Evolutionary conservation across 1,140 invertebrate genomes (phyloP).

Genomic region (Steinernema khuongi): DNA sequence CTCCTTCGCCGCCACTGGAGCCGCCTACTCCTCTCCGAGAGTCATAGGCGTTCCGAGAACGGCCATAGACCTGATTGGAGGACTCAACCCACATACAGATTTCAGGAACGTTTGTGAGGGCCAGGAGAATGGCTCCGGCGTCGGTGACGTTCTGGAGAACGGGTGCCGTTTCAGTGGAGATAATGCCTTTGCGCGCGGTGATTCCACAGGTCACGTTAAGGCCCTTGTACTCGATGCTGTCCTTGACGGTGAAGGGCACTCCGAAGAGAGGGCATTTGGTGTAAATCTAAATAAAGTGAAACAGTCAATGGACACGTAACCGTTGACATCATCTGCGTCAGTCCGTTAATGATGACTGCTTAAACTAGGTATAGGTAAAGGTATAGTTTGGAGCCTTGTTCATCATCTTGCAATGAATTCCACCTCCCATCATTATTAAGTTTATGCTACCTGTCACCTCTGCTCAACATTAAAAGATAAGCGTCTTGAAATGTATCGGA

Average conservation of each 20-base stretch:
- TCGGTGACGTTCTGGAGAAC: conserved; percentile 21
- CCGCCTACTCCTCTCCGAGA: conserved; percentile 74
- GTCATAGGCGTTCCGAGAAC: conserved; percentile 79
- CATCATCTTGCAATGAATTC: too few species aligned
- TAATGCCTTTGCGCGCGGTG: neutral
- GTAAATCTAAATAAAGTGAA: conserved; percentile 19
- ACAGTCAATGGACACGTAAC: too few species aligned
- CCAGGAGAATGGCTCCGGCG: conserved; percentile 71
- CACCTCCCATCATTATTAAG: too few species aligned
- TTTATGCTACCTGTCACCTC: too few species aligned
- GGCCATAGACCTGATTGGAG: conserved; percentile 75
- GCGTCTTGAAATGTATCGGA: too few species aligned
- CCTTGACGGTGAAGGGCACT: conserved; percentile 31
- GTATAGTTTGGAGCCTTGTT: too few species aligned
- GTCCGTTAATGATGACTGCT: too few species aligned
- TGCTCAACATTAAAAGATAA: too few species aligned
- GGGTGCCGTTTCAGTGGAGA: conserved; percentile 7
- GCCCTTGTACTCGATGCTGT: conserved; percentile 21
- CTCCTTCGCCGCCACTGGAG: conserved; percentile 25
- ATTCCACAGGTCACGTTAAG: conserved; percentile 24
- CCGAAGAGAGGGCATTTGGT: conserved; percentile 23
- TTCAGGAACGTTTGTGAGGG: conserved; percentile 76
- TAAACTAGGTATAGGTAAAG: too few species aligned
- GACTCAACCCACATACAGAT: conserved; percentile 76
- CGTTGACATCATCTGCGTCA: too few species aligned